Base-by-base conservation (phyloP, 2,888 invertebrate genomes). In the Trilocha varians region DNA sequence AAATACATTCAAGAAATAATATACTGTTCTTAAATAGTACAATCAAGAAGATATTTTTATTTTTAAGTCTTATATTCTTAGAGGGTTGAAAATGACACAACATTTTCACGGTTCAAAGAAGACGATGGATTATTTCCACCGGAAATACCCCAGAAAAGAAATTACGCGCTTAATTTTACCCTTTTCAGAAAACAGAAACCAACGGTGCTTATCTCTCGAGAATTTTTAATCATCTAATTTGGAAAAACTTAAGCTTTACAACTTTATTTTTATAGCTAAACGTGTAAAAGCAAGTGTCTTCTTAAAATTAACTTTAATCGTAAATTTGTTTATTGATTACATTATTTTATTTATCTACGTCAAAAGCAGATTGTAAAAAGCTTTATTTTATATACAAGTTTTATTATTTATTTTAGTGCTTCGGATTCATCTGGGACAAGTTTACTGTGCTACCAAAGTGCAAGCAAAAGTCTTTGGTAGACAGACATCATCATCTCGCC, bases 401-500 rank as follows among this genome's bases (percentile, higher is more conserved):
- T 45, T 50, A 47, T 56, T 55, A 53, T 46, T 43, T 41, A 44
- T 48, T 60, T 65, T 60, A 82, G 83, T 83, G 83, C 82, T 74
- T 71, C 61, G 76, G 80, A 74, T 82, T 84, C 71, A 73, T 77
- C 77, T 66, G 83, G 84, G 82, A 82, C 78, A 51, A 60, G 63
- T 55, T 59, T 52, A 48, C 52, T 64, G 59, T 57, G 59, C 60
- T 57, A 65, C 65, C 73, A 68, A 59, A 66, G 68, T 53, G 48
- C 34, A 47, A 52, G 43, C 43, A 41, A 42, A 49, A 49, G 46
- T 70, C 69, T 70, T 60, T 65, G 65, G 63, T 65, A 57, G 59
- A 65, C 69, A 65, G 56, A 53, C 45, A 50, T 72, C 83, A 80
- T 79, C 78, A 55, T 70, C 76, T 77, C 76, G 74, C 79, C 75